Conservation (phyloP, 2,888 invertebrate species). For the Idaea straminata region DNA sequence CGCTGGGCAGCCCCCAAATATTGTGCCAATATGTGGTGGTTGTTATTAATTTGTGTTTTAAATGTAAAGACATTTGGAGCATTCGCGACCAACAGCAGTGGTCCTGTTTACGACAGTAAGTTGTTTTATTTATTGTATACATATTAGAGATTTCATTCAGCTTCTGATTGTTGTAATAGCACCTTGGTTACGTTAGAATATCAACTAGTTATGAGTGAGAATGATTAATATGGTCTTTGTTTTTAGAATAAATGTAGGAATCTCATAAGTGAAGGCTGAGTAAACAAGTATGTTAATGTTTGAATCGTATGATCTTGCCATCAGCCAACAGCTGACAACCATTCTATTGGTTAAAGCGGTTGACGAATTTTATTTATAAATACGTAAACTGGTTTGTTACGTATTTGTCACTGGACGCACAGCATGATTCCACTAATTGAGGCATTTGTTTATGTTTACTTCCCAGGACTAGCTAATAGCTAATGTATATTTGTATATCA, state of each 20-base stretch:
- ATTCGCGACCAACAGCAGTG: conserved; percentile 58
- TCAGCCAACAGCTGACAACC: conserved; percentile 45
- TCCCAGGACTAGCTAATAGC: not conserved
- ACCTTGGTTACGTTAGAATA: not conserved
- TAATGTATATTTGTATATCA: not conserved
- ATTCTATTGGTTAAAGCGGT: conserved; percentile 35
- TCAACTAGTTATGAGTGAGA: not conserved
- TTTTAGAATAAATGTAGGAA: not conserved
- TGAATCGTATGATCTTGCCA: conserved; percentile 37
- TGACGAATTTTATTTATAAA: conserved; percentile 48
- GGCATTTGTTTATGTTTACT: conserved; percentile 37
- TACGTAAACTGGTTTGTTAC: conserved; percentile 55
- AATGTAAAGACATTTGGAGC: conserved; percentile 66
- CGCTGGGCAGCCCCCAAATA: conserved; percentile 76
- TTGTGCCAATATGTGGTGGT: conserved; percentile 78
- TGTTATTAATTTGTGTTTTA: conserved; percentile 71
- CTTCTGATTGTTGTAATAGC: conserved; percentile 6
- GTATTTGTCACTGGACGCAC: conserved; percentile 33
- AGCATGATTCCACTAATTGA: conserved; percentile 15
- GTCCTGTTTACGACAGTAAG: conserved; percentile 60
- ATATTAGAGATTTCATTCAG: conserved; percentile 19
- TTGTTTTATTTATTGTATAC: conserved; percentile 31
- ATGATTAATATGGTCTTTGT: not conserved
- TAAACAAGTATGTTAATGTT: conserved; percentile 37
- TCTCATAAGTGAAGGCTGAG: conserved; percentile 18